Evolutionary conservation across 1,140 invertebrate species (phyloP).

Genomic region (Heliconius congener): DNA sequence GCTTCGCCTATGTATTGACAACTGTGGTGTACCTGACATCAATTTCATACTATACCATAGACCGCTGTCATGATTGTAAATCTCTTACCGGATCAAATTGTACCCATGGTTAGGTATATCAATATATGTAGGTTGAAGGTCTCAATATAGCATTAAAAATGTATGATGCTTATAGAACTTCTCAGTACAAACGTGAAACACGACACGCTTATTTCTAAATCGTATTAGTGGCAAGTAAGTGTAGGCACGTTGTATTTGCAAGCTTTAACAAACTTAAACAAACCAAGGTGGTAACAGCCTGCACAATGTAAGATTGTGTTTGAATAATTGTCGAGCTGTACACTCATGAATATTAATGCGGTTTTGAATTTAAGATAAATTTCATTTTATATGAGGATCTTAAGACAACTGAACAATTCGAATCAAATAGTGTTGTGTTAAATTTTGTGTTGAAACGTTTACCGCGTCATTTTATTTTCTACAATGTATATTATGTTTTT

Average conservation of each 20-base stretch:
- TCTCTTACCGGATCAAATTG: neutral
- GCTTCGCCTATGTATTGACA: conserved; percentile 66
- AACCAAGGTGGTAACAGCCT: conserved; percentile 30
- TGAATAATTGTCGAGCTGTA: conserved; percentile 51
- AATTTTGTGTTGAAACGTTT: too few relatives aligned
- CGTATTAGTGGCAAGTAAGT: conserved; percentile 51
- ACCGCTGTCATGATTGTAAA: neutral
- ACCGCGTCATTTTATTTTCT: too few relatives aligned
- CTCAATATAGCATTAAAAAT: neutral
- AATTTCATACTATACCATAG: conserved; percentile 34
- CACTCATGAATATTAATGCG: conserved; percentile 59
- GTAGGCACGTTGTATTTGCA: conserved; percentile 58
- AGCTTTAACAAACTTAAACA: conserved; percentile 52
- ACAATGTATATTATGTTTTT: too few relatives aligned
- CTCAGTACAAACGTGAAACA: conserved; percentile 60
- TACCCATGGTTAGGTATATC: neutral
- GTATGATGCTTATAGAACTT: conserved; percentile 7
- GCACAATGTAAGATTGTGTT: conserved; percentile 48
- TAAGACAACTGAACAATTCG: too few relatives aligned
- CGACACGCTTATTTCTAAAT: conserved; percentile 62
- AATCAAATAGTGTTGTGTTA: too few relatives aligned
- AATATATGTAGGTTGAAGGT: neutral
- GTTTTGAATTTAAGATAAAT: conserved; percentile 24
- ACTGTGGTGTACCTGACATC: conserved; percentile 74
- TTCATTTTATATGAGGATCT: conserved; percentile 7